Conservation (phyloP, 64 coral and sea anemone species). For the Orbicella faveolata region DNA sequence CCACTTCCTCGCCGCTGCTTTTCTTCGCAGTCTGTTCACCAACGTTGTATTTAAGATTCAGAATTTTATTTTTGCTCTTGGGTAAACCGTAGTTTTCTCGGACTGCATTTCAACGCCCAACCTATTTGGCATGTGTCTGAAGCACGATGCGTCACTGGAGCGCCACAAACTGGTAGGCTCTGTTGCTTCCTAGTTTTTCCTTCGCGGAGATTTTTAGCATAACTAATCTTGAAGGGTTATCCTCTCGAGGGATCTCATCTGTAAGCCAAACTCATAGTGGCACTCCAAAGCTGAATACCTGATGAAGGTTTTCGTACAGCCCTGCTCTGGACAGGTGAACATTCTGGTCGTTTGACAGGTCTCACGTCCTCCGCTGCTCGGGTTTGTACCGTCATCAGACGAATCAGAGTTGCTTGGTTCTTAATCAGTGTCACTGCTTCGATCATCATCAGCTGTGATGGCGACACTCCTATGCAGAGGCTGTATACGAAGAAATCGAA, state of each 20-base stretch:
- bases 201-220: constrained; percentile 33
- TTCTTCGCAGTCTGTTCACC: constrained; percentile 43
- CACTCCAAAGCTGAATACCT: constrained; percentile 8
- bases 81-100: constrained; percentile 8
- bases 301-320: constrained; percentile 35
- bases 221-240: constrained; percentile 48
- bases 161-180: constrained; percentile 5
- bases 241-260: constrained; percentile 19
- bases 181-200: constrained; percentile 21
- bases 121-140: constrained; percentile 18
- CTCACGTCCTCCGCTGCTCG: not conserved
- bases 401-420: constrained; percentile 1
- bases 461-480: not conserved
- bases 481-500: constrained; percentile 8
- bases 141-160: not conserved
- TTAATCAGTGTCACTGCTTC: not conserved
- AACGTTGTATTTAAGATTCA: constrained; percentile 18
- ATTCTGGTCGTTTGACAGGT: constrained; percentile 5
- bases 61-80: constrained; percentile 6
- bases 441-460: not conserved
- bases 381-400: not conserved
- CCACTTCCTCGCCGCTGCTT: constrained; percentile 21
- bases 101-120: constrained; percentile 32
- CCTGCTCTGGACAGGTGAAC: constrained; percentile 22
- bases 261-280: constrained; percentile 28